Conservation (phyloP, 2,888 invertebrate species). For the Pristionchus japonicus region DNA sequence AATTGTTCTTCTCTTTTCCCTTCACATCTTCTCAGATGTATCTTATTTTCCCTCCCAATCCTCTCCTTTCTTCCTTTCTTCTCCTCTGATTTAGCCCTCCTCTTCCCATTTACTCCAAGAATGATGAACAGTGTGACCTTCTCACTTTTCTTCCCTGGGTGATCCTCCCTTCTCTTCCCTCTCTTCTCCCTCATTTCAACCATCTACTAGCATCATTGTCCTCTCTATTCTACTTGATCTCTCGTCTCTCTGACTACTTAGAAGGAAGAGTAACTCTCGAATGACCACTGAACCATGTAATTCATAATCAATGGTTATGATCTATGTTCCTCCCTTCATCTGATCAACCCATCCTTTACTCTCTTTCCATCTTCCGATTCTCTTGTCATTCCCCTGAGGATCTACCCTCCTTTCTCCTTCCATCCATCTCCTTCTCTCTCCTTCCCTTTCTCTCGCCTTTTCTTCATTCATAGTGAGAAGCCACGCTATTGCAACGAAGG, state of each 20-base stretch:
- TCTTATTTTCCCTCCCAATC: conserved; percentile 31
- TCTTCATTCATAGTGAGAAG: conserved; percentile 36
- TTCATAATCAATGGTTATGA: not conserved
- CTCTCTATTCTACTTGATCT: no score
- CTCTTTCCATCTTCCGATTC: not conserved
- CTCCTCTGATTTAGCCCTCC: not conserved
- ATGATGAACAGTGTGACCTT: conserved; percentile 16
- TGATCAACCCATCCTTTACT: conserved; percentile 8
- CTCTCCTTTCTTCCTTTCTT: not conserved
- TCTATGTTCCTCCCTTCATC: not conserved
- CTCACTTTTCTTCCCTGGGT: not conserved
- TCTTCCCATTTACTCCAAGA: not conserved
- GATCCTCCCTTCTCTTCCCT: conserved; percentile 15
- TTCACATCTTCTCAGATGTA: not conserved
- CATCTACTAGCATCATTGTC: not conserved
- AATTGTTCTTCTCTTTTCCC: conserved; percentile 3
- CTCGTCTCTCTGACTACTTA: not conserved
- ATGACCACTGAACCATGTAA: not conserved
- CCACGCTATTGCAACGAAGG: conserved; percentile 19
- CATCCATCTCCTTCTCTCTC: not conserved
- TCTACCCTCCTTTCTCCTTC: not conserved
- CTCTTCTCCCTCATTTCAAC: conserved; percentile 5
- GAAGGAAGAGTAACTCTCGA: not conserved
- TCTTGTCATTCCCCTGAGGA: not conserved
- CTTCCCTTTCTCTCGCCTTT: not conserved